A percentile compares a stretch with the other conserved stretches of the same genome.
phyloP scores from a whole-genome alignment of 2,888 invertebrate species.

The Philaethria dido region DNA sequence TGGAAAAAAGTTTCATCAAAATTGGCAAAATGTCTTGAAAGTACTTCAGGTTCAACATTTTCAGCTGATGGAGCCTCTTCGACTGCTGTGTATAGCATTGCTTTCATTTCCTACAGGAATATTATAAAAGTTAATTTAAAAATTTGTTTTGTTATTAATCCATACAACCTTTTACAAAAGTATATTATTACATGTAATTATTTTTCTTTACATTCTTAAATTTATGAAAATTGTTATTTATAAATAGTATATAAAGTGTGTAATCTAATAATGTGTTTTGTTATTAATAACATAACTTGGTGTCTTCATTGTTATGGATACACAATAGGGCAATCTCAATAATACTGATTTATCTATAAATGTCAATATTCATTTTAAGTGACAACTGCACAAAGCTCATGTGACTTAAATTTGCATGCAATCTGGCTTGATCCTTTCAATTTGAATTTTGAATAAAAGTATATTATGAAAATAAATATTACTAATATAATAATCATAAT shows the following conservation, averaged over 20 bases:
- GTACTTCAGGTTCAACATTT: slow-evolving; percentile 93
- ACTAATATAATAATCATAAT: not conserved
- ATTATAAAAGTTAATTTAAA: not conserved
- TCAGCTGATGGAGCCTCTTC: slow-evolving; percentile 96
- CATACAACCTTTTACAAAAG: not conserved
- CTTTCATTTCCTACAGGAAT: slow-evolving; percentile 94
- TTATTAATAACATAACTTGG: not conserved
- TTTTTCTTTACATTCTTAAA: not conserved
- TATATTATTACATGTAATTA: not conserved
- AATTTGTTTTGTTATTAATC: no score
- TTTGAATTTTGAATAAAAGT: not conserved
- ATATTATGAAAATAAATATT: not conserved
- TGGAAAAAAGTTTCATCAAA: slow-evolving; percentile 98
- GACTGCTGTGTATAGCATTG: slow-evolving; percentile 95
- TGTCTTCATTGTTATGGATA: slow-evolving; percentile 5
- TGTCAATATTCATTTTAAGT: slow-evolving; percentile 24
- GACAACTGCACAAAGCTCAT: slow-evolving; percentile 24
- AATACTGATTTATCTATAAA: slow-evolving; percentile 22
- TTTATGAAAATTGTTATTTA: not conserved
- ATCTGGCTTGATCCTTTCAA: not conserved
- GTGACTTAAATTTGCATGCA: slow-evolving; percentile 14
- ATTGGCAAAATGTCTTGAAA: slow-evolving; percentile 94
- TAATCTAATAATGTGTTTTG: not conserved
- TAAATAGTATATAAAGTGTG: not conserved
- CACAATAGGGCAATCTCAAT: slow-evolving; percentile 12